phyloP scores from a whole-genome alignment of 2,113 vertebrate species.

The Pionites leucogaster region DNA sequence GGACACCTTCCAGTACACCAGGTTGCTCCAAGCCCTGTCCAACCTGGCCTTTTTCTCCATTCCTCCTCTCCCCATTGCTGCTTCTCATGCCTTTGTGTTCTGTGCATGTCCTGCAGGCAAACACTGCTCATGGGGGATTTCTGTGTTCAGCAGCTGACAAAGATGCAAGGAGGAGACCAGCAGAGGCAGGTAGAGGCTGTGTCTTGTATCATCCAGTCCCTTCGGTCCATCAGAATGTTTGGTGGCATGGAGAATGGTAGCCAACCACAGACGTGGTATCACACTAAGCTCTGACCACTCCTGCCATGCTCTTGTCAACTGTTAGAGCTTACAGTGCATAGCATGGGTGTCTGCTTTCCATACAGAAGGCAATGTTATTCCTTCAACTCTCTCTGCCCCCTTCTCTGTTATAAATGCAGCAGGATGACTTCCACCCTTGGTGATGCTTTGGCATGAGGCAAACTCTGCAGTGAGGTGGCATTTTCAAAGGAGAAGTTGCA shows the following conservation, averaged over 20 bases:
- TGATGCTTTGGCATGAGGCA: not conserved
- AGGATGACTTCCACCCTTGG: not conserved
- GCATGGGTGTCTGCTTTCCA: not conserved
- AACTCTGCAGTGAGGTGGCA: not conserved
- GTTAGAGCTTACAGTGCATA: not conserved
- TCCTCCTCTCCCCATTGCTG: not conserved
- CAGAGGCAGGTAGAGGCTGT: not conserved
- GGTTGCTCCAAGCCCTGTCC: not conserved
- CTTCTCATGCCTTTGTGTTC: fast-evolving
- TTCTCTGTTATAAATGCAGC: not conserved
- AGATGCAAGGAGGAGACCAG: fast-evolving
- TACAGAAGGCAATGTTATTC: not conserved
- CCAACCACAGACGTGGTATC: not conserved
- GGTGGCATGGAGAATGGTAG: not conserved
- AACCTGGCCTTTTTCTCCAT: not conserved
- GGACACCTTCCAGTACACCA: not conserved
- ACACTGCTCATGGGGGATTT: not conserved
- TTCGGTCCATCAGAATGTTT: not conserved
- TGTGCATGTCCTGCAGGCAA: not conserved
- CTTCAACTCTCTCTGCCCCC: not conserved
- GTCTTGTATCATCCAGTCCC: not conserved
- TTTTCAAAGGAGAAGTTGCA: not conserved
- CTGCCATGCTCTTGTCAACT: fast-evolving
- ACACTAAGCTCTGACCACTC: not conserved
- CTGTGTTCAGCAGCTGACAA: not conserved